These are phyloP conservation scores for Ageneiosus marmoratus DNA, from an alignment of 2,113 vertebrate species.

Conservation along the genomic window DNA sequence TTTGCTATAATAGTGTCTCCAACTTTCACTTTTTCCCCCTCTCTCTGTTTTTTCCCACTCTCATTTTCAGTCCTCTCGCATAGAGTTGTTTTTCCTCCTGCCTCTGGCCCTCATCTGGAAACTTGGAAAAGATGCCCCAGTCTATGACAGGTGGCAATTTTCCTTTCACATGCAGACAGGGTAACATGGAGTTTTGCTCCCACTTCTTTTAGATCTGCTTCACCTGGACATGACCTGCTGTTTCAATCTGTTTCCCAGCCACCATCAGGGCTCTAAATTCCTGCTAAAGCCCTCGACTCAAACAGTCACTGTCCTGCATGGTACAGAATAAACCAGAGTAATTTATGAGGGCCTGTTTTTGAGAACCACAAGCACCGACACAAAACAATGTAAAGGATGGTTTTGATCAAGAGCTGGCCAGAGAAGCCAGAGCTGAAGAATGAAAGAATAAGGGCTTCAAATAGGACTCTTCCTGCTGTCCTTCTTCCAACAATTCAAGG, in stretches of 20 bases:
- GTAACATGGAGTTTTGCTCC: slow-evolving; percentile 5
- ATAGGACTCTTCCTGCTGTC: slow-evolving; percentile 32
- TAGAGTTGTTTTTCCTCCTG: slow-evolving; percentile 1
- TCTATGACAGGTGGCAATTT: slow-evolving; percentile 42
- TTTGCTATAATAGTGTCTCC: not conserved
- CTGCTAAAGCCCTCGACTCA: slow-evolving; percentile 22
- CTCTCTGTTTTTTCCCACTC: slow-evolving; percentile 3
- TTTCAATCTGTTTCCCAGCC: not conserved
- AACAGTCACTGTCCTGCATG: slow-evolving; percentile 29
- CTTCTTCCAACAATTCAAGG: not conserved
- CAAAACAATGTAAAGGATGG: slow-evolving; percentile 32
- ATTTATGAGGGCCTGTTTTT: slow-evolving; percentile 35
- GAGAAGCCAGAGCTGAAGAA: slow-evolving; percentile 4
- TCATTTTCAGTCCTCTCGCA: not conserved
- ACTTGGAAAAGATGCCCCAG: slow-evolving; percentile 22
- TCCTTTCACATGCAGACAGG: not conserved
- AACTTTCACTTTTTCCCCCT: not conserved
- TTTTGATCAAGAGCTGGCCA: slow-evolving; percentile 33
- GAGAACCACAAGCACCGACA: slow-evolving; percentile 12
- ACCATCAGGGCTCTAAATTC: slow-evolving; percentile 31
- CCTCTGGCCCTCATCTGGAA: slow-evolving; percentile 24
- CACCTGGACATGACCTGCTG: slow-evolving; percentile 3
- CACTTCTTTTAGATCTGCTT: slow-evolving; percentile 18
- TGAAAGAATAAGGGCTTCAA: slow-evolving; percentile 10
- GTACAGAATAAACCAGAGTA: slow-evolving; percentile 21